Evolutionary conservation across 2,888 invertebrate species (phyloP), one percentile per base, ranked within the genome.

Genomic region (Platypus cylindrus): DNA sequence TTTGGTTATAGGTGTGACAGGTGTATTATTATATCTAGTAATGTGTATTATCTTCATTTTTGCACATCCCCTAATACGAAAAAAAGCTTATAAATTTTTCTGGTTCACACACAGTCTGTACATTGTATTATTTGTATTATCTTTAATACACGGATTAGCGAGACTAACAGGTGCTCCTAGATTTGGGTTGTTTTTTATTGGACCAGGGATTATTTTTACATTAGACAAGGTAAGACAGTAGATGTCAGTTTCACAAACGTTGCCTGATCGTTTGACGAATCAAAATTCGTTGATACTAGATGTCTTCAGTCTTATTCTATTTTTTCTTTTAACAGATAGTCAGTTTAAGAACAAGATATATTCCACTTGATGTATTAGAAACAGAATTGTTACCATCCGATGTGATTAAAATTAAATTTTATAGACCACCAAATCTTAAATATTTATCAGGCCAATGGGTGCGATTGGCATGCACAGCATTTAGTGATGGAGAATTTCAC

Each of bases 41-140:
- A 91, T 93, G 84, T 84, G 86, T 56, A 80, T 93, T 34, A 94
- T 95, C 48, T 91, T 93, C 56, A 83, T 91, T n/a, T 95, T 95
- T 58, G 93, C 94, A 0, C 90, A 93, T 64, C 91, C 93, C 0
- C 77, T 78, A 3, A 84, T 94, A 40, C 73, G 94, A 29, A 86
- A 90, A 59, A 82, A 85, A 49, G 93, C 93, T 0, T 94, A 91
- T 61, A 87, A 87, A 40, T 93, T 86, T 67, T 94, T 94, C 64
- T 94, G 94, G 85, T 78, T 81, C 40, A 86, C 93, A 31, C 94
- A 95, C 60, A 80, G 86, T 7, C 69, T 94, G 4, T 90, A 94
- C 57, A 75, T 91, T 7, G 66, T 81, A 0, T 65, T 95, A 12
- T 95, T 94, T 53, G 74, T 82, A 1, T 62, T 95, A 17, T 84